Conservation (phyloP, 2,888 invertebrate species). For the Spisula solida region DNA sequence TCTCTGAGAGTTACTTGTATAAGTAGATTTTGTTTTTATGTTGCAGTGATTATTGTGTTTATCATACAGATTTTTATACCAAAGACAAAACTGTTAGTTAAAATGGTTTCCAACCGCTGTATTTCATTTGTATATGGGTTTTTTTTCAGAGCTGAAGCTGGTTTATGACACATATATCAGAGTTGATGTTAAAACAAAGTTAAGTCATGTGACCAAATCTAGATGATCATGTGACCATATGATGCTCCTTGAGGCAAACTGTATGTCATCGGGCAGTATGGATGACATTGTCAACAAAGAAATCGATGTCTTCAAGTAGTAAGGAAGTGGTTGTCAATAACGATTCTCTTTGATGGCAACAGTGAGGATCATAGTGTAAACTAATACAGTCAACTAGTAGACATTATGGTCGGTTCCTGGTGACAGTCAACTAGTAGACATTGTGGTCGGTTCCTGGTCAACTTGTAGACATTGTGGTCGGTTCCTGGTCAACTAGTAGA, state of each 20-base stretch:
- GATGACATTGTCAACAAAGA: neutral
- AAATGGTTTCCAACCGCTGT: too few relatives aligned
- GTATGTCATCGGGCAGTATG: neutral
- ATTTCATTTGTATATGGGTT: too few relatives aligned
- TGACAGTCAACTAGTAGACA: too few relatives aligned
- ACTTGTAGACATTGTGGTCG: neutral
- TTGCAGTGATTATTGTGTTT: too few relatives aligned
- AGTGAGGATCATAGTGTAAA: neutral
- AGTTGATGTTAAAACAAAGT: neutral
- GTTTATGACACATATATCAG: conserved; percentile 67
- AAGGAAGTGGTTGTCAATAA: neutral
- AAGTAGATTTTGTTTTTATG: neutral
- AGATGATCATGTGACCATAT: neutral
- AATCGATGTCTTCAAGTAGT: too few relatives aligned
- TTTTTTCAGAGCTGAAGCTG: conserved; percentile 71
- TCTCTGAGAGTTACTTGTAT: too few relatives aligned
- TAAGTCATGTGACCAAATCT: neutral
- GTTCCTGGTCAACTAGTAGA: neutral
- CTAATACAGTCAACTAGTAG: neutral
- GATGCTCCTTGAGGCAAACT: conserved; percentile 11
- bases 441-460: neutral
- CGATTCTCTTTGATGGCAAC: neutral
- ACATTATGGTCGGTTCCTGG: neutral
- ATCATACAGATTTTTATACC: too few relatives aligned
- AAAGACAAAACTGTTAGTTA: too few relatives aligned